Base-by-base conservation (phyloP, 2,888 invertebrate species). In the Danaus chrysippus region DNA sequence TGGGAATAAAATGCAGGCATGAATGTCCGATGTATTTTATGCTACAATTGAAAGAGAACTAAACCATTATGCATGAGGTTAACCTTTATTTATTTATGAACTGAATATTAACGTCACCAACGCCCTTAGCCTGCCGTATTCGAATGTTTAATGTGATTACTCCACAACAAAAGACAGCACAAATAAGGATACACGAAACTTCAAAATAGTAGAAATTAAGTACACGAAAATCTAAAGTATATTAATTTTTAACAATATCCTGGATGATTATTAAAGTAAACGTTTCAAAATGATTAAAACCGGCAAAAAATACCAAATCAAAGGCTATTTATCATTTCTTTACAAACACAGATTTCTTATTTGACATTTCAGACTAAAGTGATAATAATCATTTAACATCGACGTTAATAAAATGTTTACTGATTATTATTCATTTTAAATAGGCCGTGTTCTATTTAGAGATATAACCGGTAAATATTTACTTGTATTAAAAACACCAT, bases 111-210 rank as follows among this genome's bases (percentile, higher is more conserved):
- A 67, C 68, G 68, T 70, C 72, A 69, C 64, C 59, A 59, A 52
- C 49, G 69, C 69, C 70, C 70, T 70, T 70, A 69, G 63, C 68
- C 68, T 69, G 59, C 67, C 64, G 64, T 70, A 66, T 71, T 67
- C 59, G 62, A 64, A 69, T 65, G 69, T 67, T 69, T 65, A 69
- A 69, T 68, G 65, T 55, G 64, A 61, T 66, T 53, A 60, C 56
- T 53, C 67, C 69, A 70, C 70, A 70, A 66, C 61, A 68, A 65
- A 68, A 64, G 46, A 56, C 46, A 61, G 61, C 52, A 53, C 52
- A 55, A 59, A 58, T 42, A 17, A 58, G 49, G 55, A 65, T 54
- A 42, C 42, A 23, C 42, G 41, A 49, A 34, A 10, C 53, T 8
- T 12, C 19, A 49, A 56, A 58, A 15, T 60, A 12, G 41, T 13